Evolutionary conservation across 2,113 vertebrate species (phyloP).

Genomic region (Collichthys lucidus): DNA sequence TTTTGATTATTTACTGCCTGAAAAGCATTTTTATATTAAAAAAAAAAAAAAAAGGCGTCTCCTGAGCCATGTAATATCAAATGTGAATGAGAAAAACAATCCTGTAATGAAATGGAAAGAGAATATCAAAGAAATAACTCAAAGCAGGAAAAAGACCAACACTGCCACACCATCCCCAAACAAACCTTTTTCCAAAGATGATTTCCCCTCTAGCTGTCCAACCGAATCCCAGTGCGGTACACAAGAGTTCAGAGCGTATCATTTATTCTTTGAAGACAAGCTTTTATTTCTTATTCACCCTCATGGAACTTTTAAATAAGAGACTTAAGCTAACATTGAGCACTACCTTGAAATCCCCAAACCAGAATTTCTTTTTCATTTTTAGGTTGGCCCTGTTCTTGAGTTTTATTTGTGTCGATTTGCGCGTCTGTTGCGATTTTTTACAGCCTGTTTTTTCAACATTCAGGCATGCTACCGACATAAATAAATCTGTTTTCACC

Average conservation of each 20-base stretch:
- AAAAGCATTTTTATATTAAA: neutral
- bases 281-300: slow-evolving; percentile 21
- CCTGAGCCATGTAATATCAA: neutral
- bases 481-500: slow-evolving; percentile 25
- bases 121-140: neutral
- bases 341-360: slow-evolving; percentile 22
- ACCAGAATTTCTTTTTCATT: slow-evolving; percentile 19
- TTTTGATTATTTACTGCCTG: neutral
- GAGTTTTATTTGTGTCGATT: neutral
- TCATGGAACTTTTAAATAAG: slow-evolving; percentile 23
- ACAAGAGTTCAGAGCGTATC: slow-evolving; percentile 41
- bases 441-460: neutral
- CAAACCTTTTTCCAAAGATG: neutral
- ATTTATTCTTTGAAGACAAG: slow-evolving; percentile 38
- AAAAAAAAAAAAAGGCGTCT: neutral
- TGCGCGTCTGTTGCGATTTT: neutral
- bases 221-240: slow-evolving; percentile 26
- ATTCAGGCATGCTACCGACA: slow-evolving; percentile 16
- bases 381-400: slow-evolving; percentile 5
- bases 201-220: slow-evolving; percentile 15
- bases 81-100: neutral
- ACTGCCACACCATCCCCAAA: neutral
- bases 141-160: neutral
- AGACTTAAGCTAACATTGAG: slow-evolving; percentile 21
- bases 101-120: neutral